These are phyloP conservation scores for Perognathus longimembris DNA, from an alignment of 2,113 vertebrate genomes.

Conservation along the genomic window DNA sequence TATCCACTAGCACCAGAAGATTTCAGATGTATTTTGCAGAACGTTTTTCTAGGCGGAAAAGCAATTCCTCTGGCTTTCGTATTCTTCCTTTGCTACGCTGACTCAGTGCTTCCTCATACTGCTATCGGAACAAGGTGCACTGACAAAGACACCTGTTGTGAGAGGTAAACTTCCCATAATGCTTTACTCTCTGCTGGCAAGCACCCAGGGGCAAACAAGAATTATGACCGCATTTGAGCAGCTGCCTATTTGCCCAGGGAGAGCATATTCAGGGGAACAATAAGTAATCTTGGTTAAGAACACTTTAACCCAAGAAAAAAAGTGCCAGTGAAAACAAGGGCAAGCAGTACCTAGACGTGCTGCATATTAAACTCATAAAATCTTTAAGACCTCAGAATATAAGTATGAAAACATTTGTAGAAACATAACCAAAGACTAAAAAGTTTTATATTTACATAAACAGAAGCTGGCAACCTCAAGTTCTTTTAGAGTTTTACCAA, in stretches of 20 bases:
- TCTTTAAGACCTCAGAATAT: neutral
- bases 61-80: constrained; percentile 47
- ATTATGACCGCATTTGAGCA: neutral
- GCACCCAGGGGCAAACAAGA: constrained; percentile 76
- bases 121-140: constrained; percentile 57
- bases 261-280: constrained; percentile 52
- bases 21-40: constrained; percentile 1
- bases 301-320: constrained; percentile 39
- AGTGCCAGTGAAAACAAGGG: neutral
- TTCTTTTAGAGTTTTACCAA: constrained; percentile 32
- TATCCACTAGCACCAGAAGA: constrained; percentile 8
- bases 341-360: neutral
- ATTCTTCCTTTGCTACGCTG: constrained; percentile 50
- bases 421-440: constrained; percentile 52
- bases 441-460: constrained; percentile 25
- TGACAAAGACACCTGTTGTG: constrained; percentile 86
- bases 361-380: constrained; percentile 20
- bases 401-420: constrained; percentile 8
- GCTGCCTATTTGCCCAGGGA: neutral
- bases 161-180: constrained; percentile 81
- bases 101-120: constrained; percentile 60
- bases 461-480: constrained; percentile 18
- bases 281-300: constrained; percentile 66
- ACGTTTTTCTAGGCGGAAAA: neutral
- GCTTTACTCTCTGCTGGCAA: constrained; percentile 77